A percentile compares a stretch with the other conserved stretches of the same genome.
These are phyloP conservation scores for Maylandia zebra DNA, from an alignment of 2,113 vertebrate species.

Conservation along the genomic window DNA sequence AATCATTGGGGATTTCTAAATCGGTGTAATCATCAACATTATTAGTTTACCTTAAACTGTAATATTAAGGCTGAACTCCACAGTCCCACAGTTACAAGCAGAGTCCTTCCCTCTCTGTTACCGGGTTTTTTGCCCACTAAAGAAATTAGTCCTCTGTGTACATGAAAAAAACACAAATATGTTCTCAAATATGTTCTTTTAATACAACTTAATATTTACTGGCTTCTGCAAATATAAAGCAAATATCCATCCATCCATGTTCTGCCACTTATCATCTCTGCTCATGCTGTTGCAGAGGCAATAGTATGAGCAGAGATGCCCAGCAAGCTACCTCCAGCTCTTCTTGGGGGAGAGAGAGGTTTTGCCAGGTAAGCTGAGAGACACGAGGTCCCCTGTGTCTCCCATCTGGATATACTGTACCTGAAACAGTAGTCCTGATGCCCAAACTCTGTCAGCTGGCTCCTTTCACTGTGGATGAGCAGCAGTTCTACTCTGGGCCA, in stretches of 20 bases:
- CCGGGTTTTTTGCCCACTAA: neutral
- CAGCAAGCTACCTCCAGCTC: neutral
- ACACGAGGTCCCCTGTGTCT: neutral
- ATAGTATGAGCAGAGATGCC: neutral
- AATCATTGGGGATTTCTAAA: neutral
- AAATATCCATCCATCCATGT: neutral
- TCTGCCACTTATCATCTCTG: neutral
- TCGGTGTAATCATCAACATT: neutral
- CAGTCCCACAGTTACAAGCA: neutral
- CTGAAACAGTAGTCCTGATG: neutral
- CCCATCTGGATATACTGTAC: neutral
- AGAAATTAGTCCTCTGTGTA: neutral
- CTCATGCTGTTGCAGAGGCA: neutral
- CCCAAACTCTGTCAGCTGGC: neutral
- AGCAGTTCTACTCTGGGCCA: neutral
- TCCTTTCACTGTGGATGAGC: neutral
- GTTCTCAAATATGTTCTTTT: neutral
- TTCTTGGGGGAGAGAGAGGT: neutral
- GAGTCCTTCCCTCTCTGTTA: neutral
- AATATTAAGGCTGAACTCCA: neutral
- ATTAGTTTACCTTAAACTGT: neutral
- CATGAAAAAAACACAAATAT: neutral
- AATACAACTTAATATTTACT: neutral
- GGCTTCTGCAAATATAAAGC: neutral
- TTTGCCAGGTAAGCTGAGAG: neutral